Evolutionary conservation across 2,797 vertebrate species (phyloP).

Genomic region (Ctenopoma multispine): DNA sequence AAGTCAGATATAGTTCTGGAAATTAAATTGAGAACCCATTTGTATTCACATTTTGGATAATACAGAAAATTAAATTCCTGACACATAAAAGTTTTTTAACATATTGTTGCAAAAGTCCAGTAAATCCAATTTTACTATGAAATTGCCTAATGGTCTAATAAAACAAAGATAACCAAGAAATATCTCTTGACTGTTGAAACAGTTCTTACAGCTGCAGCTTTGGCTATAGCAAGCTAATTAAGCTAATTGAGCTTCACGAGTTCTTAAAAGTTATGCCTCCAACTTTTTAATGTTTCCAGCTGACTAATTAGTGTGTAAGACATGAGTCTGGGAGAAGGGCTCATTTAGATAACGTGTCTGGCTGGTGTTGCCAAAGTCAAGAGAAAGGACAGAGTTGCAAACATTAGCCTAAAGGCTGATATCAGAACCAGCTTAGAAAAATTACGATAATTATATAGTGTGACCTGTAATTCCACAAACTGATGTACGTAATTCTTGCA

Average conservation of each 20-base stretch:
- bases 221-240: not conserved
- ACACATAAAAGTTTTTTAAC: not conserved
- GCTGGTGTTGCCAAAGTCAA: too few species aligned
- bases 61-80: not conserved
- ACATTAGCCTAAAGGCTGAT: too few species aligned
- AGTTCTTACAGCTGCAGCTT: not conserved
- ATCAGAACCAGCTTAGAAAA: too few species aligned
- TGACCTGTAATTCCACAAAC: too few species aligned
- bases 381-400: too few species aligned
- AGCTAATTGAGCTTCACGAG: not conserved
- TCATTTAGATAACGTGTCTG: too few species aligned
- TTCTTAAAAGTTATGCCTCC: not conserved
- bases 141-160: not conserved
- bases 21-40: not conserved
- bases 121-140: not conserved
- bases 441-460: too few species aligned
- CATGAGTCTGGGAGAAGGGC: not conserved
- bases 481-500: too few species aligned
- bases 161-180: not conserved
- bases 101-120: not conserved
- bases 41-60: not conserved
- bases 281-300: not conserved
- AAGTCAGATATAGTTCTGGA: constrained; percentile 5
- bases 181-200: not conserved
- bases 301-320: not conserved